phyloP scores from a whole-genome alignment of 2,113 vertebrate species.

The Pomatorhinus ruficollis region DNA sequence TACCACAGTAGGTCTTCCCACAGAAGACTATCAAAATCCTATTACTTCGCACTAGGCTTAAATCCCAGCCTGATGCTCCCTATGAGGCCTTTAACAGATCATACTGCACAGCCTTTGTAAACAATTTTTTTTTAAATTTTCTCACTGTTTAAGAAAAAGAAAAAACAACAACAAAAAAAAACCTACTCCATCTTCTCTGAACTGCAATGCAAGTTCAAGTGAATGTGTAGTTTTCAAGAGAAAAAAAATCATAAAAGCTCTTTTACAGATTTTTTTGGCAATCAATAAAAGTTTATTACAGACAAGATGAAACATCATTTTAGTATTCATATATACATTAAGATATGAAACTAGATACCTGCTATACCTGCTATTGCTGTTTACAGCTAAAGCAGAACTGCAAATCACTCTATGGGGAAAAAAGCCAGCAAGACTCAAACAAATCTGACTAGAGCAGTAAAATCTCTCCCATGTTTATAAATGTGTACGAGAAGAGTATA shows the following conservation, averaged over 20 bases:
- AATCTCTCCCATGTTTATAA: neutral
- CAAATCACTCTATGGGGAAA: neutral
- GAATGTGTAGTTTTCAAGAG: neutral
- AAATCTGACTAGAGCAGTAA: neutral
- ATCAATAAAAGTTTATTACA: neutral
- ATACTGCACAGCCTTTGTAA: neutral
- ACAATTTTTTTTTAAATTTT: neutral
- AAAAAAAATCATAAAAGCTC: neutral
- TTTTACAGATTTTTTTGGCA: neutral
- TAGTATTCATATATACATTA: neutral
- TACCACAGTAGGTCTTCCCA: neutral
- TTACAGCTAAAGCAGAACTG: slow-evolving; percentile 5
- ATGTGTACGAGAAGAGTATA: neutral
- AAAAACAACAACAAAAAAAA: neutral
- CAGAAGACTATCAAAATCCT: neutral
- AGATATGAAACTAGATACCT: neutral
- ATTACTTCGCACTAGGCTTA: neutral
- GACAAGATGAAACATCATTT: neutral
- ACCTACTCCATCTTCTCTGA: neutral
- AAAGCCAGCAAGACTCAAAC: neutral
- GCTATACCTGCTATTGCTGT: neutral
- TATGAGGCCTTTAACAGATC: neutral
- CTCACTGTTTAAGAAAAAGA: neutral
- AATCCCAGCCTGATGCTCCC: neutral
- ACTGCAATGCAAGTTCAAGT: neutral